Evolutionary conservation across 2,113 vertebrate species (phyloP).

Genomic region (Pao palembangensis): DNA sequence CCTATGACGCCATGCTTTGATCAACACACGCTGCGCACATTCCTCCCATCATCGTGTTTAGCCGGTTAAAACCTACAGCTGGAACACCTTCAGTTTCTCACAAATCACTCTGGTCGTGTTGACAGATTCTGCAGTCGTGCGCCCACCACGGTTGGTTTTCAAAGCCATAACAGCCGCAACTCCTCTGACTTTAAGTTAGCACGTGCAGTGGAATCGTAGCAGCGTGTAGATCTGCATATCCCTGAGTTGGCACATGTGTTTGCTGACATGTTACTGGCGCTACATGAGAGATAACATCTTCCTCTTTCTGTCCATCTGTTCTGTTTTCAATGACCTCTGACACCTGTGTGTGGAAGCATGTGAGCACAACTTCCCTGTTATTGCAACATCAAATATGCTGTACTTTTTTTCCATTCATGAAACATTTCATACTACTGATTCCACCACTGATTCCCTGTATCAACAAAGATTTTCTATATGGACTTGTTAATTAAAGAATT

Average conservation of each 20-base stretch:
- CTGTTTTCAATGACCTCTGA: slow-evolving; percentile 20
- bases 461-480: no score
- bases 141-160: no score
- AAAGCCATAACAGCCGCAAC: no score
- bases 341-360: background rate
- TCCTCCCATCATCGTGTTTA: slow-evolving; percentile 62
- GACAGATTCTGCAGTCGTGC: slow-evolving; percentile 22
- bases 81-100: slow-evolving; percentile 48
- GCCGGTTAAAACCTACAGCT: slow-evolving; percentile 56
- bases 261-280: background rate
- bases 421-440: no score
- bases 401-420: no score
- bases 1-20: slow-evolving; percentile 55
- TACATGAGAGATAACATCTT: slow-evolving; percentile 1
- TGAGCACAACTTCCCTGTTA: background rate
- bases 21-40: slow-evolving; percentile 48
- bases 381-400: no score
- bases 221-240: background rate
- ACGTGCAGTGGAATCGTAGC: background rate
- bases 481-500: no score
- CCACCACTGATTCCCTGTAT: no score
- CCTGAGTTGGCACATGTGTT: background rate
- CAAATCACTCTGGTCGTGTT: slow-evolving; percentile 46
- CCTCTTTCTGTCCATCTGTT: slow-evolving; percentile 9
- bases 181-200: background rate